Evolutionary conservation across 2,888 invertebrate species (phyloP).

Genomic region (Chesias legatella): DNA sequence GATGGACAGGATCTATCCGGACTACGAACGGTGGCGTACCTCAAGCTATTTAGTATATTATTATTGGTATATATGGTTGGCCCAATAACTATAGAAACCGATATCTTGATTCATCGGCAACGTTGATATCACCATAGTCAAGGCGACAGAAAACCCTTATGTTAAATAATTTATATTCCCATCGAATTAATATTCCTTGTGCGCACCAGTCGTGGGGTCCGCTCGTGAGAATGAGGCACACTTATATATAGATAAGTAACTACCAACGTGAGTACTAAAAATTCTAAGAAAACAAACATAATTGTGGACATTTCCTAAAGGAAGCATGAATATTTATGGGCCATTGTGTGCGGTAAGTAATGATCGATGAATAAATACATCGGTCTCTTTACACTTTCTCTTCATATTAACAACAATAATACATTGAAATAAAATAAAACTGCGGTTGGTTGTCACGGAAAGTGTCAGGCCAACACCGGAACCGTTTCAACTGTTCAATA

Average conservation of each 20-base stretch:
- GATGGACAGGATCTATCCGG: too few species aligned
- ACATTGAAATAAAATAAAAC: constrained; percentile 28
- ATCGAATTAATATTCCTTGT: constrained; percentile 10
- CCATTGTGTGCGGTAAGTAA: constrained; percentile 19
- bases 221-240: constrained; percentile 4
- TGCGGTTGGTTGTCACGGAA: constrained; percentile 9
- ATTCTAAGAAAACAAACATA: constrained; percentile 23
- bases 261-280: constrained; percentile 10
- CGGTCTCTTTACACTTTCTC: constrained; percentile 26
- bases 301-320: constrained; percentile 31
- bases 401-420: constrained; percentile 17
- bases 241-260: constrained; percentile 7
- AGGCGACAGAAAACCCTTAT: constrained; percentile 3
- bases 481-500: constrained; percentile 5
- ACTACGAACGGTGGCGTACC: too few species aligned
- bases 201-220: constrained; percentile 12
- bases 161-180: constrained; percentile 15
- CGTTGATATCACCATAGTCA: constrained; percentile 2
- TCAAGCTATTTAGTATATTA: too few species aligned
- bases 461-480: constrained; percentile 13
- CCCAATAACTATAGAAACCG: too few species aligned
- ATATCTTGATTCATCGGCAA: too few species aligned
- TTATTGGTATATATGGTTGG: too few species aligned
- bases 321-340: constrained; percentile 32
- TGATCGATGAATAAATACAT: constrained; percentile 19